Evolutionary conservation across 2,113 vertebrate genomes (phyloP), one percentile per base, ranked within the genome.

Genomic region (Rhinolophus sinicus): DNA sequence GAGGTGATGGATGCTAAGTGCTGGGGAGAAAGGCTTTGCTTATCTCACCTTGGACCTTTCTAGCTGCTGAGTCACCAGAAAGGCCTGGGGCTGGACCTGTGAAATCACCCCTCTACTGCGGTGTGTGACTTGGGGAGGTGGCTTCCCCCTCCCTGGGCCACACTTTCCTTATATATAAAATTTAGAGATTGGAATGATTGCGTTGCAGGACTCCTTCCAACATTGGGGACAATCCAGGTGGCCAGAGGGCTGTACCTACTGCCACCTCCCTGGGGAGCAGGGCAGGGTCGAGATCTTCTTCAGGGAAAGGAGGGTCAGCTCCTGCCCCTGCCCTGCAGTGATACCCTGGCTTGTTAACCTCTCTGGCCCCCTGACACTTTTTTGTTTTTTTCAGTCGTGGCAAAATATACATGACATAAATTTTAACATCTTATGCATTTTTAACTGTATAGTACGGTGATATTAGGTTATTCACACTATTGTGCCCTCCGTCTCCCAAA

Each of bases 71-170:
- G 24, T 54, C 67, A 47, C 35, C 78, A 13, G 47, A 12, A 26
- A 64, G 60, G 65, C 16, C 38, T 30, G 6, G 1, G 18, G 22
- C 2, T 14, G 56, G 30, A 33, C 22, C n/a, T 22, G 33, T 12
- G 70, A 38, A 18, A 21, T 22, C 15, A 9, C n/a, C 24, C 65
- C 15, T 30, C 16, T 10, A 16, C 12, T 52, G 22, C 2, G 12
- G 16, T 19, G 28, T 76, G 83, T 11, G 50, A 2, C 16, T 64
- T 38, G 5, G 13, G 2, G 6, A 38, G 15, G 26, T 4, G n/a
- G 2, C 18, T 22, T 24, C 14, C 69, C 58, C 4, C 1, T 33
- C 9, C 54, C 35, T 0, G 0, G 8, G 64, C n/a, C 56, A 56
- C 82, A 50, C 38, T 69, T 38, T 78, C 30, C 62, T 77, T n/a